phyloP scores from a whole-genome alignment of 1,140 invertebrate species.

The Papilio dardanus region DNA sequence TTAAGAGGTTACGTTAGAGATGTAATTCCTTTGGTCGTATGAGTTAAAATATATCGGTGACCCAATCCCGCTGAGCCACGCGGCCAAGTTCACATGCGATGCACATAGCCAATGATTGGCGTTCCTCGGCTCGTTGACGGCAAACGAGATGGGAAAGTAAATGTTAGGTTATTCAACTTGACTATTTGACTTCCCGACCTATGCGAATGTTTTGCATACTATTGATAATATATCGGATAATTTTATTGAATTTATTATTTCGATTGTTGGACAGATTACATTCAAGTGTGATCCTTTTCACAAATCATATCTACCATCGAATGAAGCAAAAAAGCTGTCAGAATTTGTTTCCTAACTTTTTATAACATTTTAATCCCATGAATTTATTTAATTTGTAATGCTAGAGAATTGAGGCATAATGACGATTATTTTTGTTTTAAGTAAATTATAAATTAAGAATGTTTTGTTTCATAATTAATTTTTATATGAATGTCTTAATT shows the following conservation, averaged over 20 bases:
- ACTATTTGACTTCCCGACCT: constrained; percentile 2
- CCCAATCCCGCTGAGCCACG: constrained; percentile 14
- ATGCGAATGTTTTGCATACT: constrained; percentile 4
- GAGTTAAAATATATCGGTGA: neutral
- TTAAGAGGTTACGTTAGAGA: neutral
- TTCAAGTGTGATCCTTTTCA: neutral
- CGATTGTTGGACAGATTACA: neutral
- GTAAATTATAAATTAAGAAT: neutral
- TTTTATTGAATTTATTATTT: neutral
- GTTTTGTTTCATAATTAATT: neutral
- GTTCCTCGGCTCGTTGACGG: constrained; percentile 2
- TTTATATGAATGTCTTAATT: neutral
- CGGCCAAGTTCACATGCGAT: constrained; percentile 21
- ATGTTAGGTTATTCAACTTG: constrained; percentile 27
- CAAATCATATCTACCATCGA: too few relatives aligned
- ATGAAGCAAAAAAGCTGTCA: neutral
- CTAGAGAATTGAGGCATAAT: neutral
- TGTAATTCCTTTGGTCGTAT: neutral
- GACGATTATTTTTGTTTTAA: neutral
- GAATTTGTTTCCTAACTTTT: neutral
- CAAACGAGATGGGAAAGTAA: constrained; percentile 14
- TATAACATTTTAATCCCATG: neutral
- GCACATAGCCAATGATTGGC: constrained; percentile 23
- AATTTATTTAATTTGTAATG: neutral
- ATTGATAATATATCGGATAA: neutral